These are phyloP conservation scores for Callocephalon fimbriatum DNA, from an alignment of 2,113 vertebrate genomes.

Conservation along the genomic window DNA sequence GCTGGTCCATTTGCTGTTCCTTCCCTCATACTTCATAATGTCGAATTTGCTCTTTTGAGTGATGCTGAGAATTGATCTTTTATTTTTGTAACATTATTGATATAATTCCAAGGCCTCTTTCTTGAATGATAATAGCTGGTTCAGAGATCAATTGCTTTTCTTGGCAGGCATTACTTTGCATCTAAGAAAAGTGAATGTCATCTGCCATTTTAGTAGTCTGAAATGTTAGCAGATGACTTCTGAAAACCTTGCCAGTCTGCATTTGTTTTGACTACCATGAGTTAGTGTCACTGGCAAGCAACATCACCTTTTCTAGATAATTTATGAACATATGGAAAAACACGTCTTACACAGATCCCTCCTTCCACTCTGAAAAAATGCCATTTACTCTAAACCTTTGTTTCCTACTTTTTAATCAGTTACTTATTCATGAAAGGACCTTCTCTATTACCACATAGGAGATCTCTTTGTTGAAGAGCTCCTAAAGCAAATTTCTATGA, in stretches of 20 bases:
- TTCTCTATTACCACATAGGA: neutral
- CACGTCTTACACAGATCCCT: neutral
- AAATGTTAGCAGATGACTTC: neutral
- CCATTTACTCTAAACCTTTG: neutral
- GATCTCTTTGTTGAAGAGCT: neutral
- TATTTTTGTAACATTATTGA: neutral
- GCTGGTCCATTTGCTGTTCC: neutral
- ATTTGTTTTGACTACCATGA: constrained; percentile 34
- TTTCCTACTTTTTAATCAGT: neutral
- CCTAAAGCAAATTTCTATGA: neutral
- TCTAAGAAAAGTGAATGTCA: neutral
- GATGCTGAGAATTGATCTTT: neutral
- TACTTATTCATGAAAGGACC: neutral
- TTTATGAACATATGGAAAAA: neutral
- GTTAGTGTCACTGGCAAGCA: neutral
- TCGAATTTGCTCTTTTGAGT: neutral
- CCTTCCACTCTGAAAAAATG: neutral
- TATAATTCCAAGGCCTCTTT: neutral
- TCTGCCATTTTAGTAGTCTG: constrained; percentile 12
- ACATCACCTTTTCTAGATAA: neutral
- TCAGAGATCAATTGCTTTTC: neutral
- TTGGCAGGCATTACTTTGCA: neutral
- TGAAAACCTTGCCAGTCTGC: neutral
- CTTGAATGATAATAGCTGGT: neutral
- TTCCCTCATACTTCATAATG: neutral